Evolutionary conservation across 2,888 invertebrate genomes (phyloP).

Genomic region (Metacarcinus magister): DNA sequence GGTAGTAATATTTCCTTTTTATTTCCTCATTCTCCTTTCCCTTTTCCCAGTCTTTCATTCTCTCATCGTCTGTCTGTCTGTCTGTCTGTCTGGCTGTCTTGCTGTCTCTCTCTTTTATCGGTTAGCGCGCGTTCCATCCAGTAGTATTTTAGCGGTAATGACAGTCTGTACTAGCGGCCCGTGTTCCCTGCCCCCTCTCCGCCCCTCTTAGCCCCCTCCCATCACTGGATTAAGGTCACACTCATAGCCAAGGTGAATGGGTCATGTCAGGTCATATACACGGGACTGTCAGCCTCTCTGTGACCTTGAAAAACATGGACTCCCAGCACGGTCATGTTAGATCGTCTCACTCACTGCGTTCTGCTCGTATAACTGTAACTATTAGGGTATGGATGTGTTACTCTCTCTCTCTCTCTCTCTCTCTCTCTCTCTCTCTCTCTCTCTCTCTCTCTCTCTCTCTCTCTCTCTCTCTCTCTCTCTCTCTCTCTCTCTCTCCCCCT

Average conservation of each 20-base stretch:
- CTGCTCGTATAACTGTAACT: background rate
- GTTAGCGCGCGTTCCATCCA: background rate
- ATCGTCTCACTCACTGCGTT: background rate
- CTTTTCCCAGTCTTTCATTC: background rate
- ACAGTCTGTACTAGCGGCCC: background rate
- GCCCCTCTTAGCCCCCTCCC: no score
- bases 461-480: background rate
- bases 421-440: no score
- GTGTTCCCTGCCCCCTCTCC: background rate
- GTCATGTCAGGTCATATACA: background rate
- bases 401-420: no score
- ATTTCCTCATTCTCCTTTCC: background rate
- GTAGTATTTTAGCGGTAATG: background rate
- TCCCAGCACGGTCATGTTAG: background rate
- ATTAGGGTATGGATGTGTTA: background rate
- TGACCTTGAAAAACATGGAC: background rate
- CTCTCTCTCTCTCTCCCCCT: background rate
- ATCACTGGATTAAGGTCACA: background rate
- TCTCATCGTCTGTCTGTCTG: background rate
- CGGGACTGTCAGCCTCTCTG: background rate
- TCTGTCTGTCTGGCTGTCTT: background rate
- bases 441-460: no score
- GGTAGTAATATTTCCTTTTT: background rate
- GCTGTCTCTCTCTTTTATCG: background rate
- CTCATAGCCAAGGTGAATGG: background rate